Conservation (phyloP, 1,140 invertebrate species). For the Mizuhopecten yessoensis region DNA sequence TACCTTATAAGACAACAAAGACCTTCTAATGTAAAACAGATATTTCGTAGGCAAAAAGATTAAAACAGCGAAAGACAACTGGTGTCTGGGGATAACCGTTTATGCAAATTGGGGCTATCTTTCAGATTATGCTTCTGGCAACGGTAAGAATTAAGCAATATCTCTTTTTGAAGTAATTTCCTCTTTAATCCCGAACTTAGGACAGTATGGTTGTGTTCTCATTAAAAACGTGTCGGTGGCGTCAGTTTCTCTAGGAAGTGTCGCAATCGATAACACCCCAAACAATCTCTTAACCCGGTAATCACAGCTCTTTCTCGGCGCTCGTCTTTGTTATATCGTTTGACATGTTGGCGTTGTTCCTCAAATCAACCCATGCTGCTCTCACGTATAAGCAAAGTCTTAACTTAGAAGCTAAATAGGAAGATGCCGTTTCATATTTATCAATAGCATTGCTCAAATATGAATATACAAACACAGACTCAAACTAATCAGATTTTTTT, state of each 20-base stretch:
- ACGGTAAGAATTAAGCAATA: background rate
- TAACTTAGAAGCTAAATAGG: background rate
- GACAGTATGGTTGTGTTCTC: slow-evolving; percentile 18
- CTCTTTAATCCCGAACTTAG: slow-evolving; percentile 32
- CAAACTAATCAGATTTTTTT: too few species aligned
- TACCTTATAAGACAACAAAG: background rate
- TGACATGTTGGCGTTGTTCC: background rate
- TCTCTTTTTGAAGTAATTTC: slow-evolving; percentile 3
- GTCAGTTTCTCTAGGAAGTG: background rate
- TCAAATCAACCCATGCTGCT: background rate
- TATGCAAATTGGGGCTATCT: background rate
- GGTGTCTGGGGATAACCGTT: background rate
- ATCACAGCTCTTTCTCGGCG: background rate
- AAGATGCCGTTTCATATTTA: background rate
- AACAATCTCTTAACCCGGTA: background rate
- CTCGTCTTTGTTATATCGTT: too few species aligned
- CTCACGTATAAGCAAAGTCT: background rate
- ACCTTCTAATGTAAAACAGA: background rate
- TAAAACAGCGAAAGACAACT: background rate
- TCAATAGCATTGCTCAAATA: too few species aligned
- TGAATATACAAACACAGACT: too few species aligned
- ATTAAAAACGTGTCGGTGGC: slow-evolving; percentile 23
- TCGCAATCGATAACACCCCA: background rate
- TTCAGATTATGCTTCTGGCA: background rate
- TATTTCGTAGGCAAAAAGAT: background rate